These are phyloP conservation scores for Brachionus sp. DNA, from an alignment of 1,140 invertebrate species.

Conservation along the genomic window DNA sequence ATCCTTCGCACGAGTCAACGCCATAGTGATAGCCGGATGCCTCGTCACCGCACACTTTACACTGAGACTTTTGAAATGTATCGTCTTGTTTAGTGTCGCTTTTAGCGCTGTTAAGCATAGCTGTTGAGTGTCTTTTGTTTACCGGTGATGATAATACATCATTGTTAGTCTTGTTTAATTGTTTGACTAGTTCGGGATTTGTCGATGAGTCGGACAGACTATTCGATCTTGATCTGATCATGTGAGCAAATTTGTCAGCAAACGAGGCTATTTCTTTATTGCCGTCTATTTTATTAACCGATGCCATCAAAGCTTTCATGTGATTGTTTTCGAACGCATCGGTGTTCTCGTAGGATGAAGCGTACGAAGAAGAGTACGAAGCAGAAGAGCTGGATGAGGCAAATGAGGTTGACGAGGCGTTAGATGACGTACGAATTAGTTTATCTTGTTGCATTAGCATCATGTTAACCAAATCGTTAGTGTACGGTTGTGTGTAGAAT, in stretches of 20 bases:
- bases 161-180: neutral
- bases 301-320: neutral
- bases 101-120: neutral
- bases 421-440: neutral
- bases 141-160: neutral
- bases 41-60: conserved; percentile 61
- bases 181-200: neutral
- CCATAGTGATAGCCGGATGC: conserved; percentile 62
- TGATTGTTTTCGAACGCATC: neutral
- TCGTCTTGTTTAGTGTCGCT: neutral
- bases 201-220: neutral
- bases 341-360: neutral
- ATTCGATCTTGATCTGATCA: conserved; percentile 3
- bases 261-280: neutral
- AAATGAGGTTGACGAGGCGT: conserved; percentile 6
- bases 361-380: neutral
- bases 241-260: conserved; percentile 22
- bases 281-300: neutral
- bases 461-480: neutral
- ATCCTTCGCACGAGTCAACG: conserved; percentile 62
- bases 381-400: neutral
- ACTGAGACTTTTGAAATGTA: conserved; percentile 45
- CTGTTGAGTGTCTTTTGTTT: neutral
- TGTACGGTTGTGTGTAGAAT: neutral
- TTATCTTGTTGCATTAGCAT: neutral